phyloP scores from a whole-genome alignment of 2,113 vertebrate species.

The Lagenorhynchus albirostris region DNA sequence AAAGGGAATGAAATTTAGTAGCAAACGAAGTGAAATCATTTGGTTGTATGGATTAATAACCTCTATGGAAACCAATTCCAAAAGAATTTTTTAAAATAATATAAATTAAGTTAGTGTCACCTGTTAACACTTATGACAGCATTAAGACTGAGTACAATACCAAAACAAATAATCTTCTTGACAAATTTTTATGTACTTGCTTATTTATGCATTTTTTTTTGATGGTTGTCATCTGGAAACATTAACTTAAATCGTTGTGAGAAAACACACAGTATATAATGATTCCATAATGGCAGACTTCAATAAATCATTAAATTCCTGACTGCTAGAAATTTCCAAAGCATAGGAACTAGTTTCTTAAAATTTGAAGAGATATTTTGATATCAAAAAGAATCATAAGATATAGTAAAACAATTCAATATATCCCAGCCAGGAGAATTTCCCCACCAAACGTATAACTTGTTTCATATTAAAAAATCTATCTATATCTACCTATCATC shows the following conservation, averaged over 20 bases:
- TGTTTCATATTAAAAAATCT: not conserved
- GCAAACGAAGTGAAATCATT: not conserved
- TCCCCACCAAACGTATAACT: not conserved
- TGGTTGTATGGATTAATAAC: not conserved
- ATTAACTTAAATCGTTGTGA: not conserved
- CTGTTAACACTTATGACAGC: not conserved
- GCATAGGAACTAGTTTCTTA: not conserved
- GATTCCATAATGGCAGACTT: not conserved
- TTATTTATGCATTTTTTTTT: not conserved
- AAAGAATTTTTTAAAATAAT: slow-evolving; percentile 10
- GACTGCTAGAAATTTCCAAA: not conserved
- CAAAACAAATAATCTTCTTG: not conserved
- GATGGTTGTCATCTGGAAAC: not conserved
- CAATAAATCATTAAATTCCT: not conserved
- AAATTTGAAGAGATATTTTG: not conserved
- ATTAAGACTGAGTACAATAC: not conserved
- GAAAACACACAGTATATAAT: not conserved
- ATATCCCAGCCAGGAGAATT: not conserved
- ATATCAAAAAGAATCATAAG: not conserved
- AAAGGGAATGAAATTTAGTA: not conserved
- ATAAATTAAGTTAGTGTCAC: slow-evolving; percentile 20
- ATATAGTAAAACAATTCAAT: too few species aligned
- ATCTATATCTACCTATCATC: not conserved
- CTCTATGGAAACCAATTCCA: not conserved
- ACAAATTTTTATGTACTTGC: not conserved